Percentiles rank a stretch among this genome's conserved stretches.
Evolutionary conservation across 1,140 invertebrate species (phyloP).

Genomic region (Globodera ellingtonae): DNA sequence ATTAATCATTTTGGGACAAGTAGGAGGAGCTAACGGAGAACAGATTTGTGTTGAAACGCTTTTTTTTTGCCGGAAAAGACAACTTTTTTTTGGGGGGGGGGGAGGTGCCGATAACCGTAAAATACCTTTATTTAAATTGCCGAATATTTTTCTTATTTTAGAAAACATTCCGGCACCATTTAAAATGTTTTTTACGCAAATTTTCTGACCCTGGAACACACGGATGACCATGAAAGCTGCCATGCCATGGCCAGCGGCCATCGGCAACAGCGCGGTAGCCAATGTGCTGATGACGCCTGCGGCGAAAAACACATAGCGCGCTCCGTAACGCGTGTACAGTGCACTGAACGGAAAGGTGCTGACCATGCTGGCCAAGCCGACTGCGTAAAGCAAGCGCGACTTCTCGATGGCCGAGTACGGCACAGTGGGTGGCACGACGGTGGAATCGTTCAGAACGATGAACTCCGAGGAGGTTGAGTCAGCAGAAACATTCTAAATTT

Average conservation of each 20-base stretch:
- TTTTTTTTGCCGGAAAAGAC: no score
- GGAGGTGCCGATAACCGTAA: no score
- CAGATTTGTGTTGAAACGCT: no score
- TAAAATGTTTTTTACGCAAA: no score
- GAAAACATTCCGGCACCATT: no score
- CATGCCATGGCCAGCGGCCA: conserved; percentile 38
- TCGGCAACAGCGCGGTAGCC: conserved; percentile 35
- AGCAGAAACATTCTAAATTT: conserved; percentile 3
- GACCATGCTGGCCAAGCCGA: conserved; percentile 39
- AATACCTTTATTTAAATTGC: not conserved
- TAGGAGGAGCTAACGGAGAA: no score
- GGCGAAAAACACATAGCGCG: conserved; percentile 40
- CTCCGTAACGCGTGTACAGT: conserved; percentile 43
- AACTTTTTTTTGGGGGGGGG: no score
- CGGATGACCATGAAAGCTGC: conserved; percentile 28
- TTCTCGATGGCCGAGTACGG: conserved; percentile 11
- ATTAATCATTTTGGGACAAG: no score
- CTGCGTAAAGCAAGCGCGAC: conserved; percentile 6
- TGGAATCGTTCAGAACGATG: conserved; percentile 29
- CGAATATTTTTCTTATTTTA: not conserved
- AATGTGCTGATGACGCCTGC: conserved; percentile 43
- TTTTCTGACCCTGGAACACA: conserved; percentile 33
- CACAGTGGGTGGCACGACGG: conserved; percentile 3
- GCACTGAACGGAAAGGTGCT: conserved; percentile 46
- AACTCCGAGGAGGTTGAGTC: conserved; percentile 16